Conservation (phyloP, 2,113 vertebrate species). For the Chrysemys picta region DNA sequence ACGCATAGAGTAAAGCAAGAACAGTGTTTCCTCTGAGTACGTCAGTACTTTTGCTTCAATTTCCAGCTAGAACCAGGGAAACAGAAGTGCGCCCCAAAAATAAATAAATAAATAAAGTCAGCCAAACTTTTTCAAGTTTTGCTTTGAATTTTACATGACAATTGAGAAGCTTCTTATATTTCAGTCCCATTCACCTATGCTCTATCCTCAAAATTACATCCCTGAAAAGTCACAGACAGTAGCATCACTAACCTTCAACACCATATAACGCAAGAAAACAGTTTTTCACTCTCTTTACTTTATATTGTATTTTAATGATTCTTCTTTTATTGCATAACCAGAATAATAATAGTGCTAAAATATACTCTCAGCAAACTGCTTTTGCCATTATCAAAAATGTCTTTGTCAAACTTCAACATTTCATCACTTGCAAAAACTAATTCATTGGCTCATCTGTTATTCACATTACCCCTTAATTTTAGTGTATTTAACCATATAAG, state of each 20-base stretch:
- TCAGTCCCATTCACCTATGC: neutral
- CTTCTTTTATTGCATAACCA: neutral
- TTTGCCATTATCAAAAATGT: constrained; percentile 6
- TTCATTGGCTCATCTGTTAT: neutral
- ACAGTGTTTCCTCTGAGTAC: neutral
- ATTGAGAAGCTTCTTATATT: neutral
- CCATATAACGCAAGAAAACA: neutral
- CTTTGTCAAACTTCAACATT: neutral
- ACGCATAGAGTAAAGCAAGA: neutral
- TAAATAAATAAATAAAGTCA: neutral
- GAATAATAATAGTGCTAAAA: neutral
- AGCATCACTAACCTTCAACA: neutral
- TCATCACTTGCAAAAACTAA: neutral
- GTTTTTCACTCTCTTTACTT: neutral
- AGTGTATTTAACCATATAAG: rapidly evolving
- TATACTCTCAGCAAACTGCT: neutral
- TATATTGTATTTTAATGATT: neutral
- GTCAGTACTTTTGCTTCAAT: neutral
- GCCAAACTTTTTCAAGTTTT: neutral
- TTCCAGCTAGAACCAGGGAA: neutral
- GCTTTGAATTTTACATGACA: neutral
- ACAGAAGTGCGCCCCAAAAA: neutral
- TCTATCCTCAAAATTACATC: neutral
- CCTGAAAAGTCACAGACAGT: neutral
- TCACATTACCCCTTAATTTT: neutral